Evolutionary conservation across 1,140 invertebrate species (phyloP).

Genomic region (Ditylenchus dipsaci): DNA sequence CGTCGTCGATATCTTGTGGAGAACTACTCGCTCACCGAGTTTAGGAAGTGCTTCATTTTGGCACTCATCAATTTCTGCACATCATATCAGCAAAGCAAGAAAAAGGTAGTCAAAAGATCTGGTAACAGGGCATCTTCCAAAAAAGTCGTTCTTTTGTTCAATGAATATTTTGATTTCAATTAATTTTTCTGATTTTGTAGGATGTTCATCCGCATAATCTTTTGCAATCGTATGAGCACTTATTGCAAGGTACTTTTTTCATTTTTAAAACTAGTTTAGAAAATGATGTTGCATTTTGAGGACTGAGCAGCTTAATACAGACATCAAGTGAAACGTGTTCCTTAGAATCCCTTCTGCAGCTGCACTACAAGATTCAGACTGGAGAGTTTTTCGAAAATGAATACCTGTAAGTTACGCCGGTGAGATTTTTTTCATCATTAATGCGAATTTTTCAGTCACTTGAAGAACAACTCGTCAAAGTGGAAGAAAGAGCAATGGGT

Average conservation of each 20-base stretch:
- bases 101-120: too few relatives aligned
- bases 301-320: too few relatives aligned
- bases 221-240: not conserved
- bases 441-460: too few relatives aligned
- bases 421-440: too few relatives aligned
- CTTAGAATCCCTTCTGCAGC: not conserved
- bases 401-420: too few relatives aligned
- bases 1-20: not conserved
- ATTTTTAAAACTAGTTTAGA: not conserved
- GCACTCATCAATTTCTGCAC: not conserved
- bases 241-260: not conserved
- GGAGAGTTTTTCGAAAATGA: not conserved
- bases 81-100: not conserved
- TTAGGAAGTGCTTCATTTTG: constrained; percentile 3
- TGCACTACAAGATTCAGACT: not conserved
- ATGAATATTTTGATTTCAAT: too few relatives aligned
- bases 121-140: too few relatives aligned
- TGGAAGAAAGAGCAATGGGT: too few relatives aligned
- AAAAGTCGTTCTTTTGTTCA: too few relatives aligned
- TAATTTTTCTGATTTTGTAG: too few relatives aligned
- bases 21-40: not conserved
- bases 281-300: not conserved
- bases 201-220: too few relatives aligned
- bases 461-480: too few relatives aligned
- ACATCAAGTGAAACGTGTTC: not conserved